A percentile compares a stretch with the other conserved stretches of the same genome.
These are phyloP conservation scores for Mycalesis mineus DNA, from an alignment of 2,888 invertebrate species.

Conservation along the genomic window DNA sequence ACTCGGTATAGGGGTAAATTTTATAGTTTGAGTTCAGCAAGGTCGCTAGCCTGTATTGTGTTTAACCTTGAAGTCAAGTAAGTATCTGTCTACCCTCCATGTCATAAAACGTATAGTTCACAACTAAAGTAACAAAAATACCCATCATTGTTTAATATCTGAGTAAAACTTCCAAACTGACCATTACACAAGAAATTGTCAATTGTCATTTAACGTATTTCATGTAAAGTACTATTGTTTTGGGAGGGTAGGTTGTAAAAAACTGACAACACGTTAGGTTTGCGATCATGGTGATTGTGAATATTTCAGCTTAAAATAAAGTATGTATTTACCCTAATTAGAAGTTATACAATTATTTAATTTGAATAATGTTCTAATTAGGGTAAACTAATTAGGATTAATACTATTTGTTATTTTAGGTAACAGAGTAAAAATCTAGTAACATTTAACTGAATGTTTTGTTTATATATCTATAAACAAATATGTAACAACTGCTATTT, in stretches of 20 bases:
- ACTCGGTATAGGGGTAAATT: not conserved
- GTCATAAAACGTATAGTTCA: no score
- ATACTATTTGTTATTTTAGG: constrained; percentile 24
- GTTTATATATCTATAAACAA: constrained; percentile 59
- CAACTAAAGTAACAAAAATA: no score
- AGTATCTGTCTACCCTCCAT: no score
- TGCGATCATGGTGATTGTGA: not conserved
- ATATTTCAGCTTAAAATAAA: not conserved
- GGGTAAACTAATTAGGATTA: not conserved
- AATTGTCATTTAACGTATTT: no score
- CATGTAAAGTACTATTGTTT: no score
- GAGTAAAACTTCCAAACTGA: no score
- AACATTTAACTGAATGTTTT: constrained; percentile 62
- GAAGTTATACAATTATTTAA: not conserved
- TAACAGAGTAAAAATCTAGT: constrained; percentile 62
- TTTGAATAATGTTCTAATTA: no score
- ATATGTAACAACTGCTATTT: constrained; percentile 74
- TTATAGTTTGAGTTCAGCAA: not conserved
- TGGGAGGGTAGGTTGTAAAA: not conserved
- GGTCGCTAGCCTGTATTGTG: not conserved
- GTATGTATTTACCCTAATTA: not conserved
- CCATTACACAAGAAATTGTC: no score
- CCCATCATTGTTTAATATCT: no score
- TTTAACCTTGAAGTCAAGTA: no score
- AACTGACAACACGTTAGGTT: not conserved